phyloP scores from a whole-genome alignment of 2,888 invertebrate genomes.

The Diploptera punctata region DNA sequence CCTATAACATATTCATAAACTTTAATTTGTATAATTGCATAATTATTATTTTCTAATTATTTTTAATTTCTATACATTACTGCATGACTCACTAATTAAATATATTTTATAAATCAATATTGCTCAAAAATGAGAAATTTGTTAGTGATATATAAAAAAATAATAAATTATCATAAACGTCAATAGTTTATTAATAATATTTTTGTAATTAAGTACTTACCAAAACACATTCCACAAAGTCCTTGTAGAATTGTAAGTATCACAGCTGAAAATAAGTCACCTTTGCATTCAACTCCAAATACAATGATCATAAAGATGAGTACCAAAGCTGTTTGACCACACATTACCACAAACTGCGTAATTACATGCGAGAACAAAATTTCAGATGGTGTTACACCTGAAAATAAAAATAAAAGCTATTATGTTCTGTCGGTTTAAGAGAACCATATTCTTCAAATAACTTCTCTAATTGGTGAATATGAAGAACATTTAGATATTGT shows the following conservation, averaged over 20 bases:
- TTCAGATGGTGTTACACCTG: constrained; percentile 88
- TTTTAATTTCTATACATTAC: too few relatives aligned
- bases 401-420: constrained; percentile 31
- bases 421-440: not conserved
- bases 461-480: not conserved
- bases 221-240: constrained; percentile 96
- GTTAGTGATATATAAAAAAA: too few relatives aligned
- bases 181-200: too few relatives aligned
- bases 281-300: constrained; percentile 89
- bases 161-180: too few relatives aligned
- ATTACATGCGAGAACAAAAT: constrained; percentile 93
- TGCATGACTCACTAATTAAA: too few relatives aligned
- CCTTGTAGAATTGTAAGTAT: constrained; percentile 87
- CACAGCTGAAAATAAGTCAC: constrained; percentile 84
- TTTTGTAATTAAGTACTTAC: too few relatives aligned
- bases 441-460: too few relatives aligned
- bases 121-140: too few relatives aligned
- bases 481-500: not conserved
- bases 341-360: constrained; percentile 95
- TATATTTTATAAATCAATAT: too few relatives aligned
- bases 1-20: too few relatives aligned
- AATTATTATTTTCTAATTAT: too few relatives aligned
- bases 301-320: constrained; percentile 91
- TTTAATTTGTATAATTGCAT: too few relatives aligned
- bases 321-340: constrained; percentile 90